These are phyloP conservation scores for Chunga burmeisteri DNA, from an alignment of 2,113 vertebrate species.

Conservation along the genomic window DNA sequence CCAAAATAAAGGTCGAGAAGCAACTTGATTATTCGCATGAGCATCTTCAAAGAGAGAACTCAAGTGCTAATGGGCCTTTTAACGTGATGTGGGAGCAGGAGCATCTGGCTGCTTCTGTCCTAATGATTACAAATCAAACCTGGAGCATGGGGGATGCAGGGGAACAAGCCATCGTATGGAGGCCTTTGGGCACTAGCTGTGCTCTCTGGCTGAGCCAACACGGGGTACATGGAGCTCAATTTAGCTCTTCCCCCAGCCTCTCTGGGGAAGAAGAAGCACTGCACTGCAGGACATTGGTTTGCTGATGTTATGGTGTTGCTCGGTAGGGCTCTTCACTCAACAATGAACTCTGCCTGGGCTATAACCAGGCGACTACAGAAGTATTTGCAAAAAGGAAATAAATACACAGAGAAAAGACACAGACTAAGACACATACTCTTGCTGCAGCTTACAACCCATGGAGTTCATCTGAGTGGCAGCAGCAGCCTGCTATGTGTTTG, in stretches of 20 bases:
- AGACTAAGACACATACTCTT: background rate
- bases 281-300: background rate
- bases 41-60: background rate
- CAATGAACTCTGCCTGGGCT: background rate
- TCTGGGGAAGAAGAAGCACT: background rate
- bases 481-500: background rate
- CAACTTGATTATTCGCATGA: background rate
- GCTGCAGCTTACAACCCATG: background rate
- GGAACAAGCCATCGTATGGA: background rate
- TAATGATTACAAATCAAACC: background rate
- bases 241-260: background rate
- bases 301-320: background rate
- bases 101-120: background rate
- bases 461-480: background rate
- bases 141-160: background rate
- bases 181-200: background rate
- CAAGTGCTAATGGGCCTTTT: background rate
- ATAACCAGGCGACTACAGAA: background rate
- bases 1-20: background rate
- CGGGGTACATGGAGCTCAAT: background rate
- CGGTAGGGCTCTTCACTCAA: background rate
- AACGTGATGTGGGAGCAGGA: background rate
- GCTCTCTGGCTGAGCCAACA: background rate
- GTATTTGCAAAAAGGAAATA: background rate
- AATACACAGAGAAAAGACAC: background rate